phyloP scores from a whole-genome alignment of 2,888 invertebrate genomes.

The Anarsia innoxiella region DNA sequence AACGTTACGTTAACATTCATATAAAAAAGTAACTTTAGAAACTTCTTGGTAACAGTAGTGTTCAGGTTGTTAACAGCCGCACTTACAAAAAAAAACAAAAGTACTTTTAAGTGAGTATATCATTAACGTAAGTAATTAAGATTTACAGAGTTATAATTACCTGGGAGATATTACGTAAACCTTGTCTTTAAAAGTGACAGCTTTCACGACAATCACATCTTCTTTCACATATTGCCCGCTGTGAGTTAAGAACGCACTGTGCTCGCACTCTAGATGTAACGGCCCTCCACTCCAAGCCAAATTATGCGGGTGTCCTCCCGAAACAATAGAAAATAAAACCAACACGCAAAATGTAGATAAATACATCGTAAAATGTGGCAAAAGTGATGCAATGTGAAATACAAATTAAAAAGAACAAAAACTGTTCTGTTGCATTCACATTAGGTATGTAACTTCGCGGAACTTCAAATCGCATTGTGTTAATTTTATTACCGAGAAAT shows the following conservation, averaged over 20 bases:
- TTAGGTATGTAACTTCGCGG: neutral
- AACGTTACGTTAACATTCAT: no score
- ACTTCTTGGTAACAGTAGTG: neutral
- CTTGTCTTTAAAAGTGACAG: slow-evolving; percentile 71
- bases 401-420: slow-evolving; percentile 1
- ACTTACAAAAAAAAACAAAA: no score
- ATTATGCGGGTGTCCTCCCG: slow-evolving; percentile 36
- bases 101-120: no score
- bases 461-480: no score
- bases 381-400: neutral
- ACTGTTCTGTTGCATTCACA: neutral
- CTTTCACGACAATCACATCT: slow-evolving; percentile 77
- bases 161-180: slow-evolving; percentile 77
- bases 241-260: slow-evolving; percentile 63
- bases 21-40: neutral
- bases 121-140: no score
- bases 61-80: no score
- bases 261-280: slow-evolving; percentile 57
- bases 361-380: slow-evolving; percentile 5
- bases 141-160: slow-evolving; percentile 30
- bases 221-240: slow-evolving; percentile 71
- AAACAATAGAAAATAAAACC: slow-evolving; percentile 11
- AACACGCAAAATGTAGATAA: neutral
- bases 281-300: slow-evolving; percentile 62
- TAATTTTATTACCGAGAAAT: no score